phyloP scores from a whole-genome alignment of 2,113 vertebrate species.

The Jaculus jaculus region DNA sequence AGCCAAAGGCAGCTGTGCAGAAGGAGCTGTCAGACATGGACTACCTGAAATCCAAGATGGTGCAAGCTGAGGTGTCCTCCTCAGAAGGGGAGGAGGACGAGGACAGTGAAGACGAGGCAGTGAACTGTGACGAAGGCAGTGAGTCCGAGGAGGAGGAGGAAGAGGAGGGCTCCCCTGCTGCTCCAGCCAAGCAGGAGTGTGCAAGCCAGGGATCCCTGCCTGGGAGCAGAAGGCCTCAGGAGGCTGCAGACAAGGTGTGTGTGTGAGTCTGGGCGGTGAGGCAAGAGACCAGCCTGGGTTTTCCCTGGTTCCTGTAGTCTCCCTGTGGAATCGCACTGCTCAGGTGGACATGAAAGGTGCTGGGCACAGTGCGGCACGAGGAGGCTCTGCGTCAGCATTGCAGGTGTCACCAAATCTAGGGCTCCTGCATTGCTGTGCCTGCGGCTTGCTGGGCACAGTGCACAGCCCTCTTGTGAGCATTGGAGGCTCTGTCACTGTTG shows the following conservation, averaged over 20 bases:
- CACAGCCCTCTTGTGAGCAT: fast-evolving
- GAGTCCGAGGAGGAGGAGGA: conserved; percentile 40
- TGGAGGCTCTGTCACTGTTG: too few relatives aligned
- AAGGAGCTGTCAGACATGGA: conserved; percentile 94
- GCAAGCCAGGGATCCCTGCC: conserved; percentile 7
- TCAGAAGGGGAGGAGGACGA: conserved; percentile 63
- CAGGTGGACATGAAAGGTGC: fast-evolving
- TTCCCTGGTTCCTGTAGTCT: fast-evolving
- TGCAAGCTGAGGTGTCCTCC: conserved; percentile 68
- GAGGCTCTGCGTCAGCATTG: fast-evolving
- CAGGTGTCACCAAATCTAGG: too few relatives aligned
- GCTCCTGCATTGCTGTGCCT: fast-evolving
- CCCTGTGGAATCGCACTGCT: not conserved
- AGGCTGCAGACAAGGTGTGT: conserved; percentile 54
- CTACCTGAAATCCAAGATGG: conserved; percentile 94
- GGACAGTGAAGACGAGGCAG: conserved; percentile 73
- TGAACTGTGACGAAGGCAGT: conserved; percentile 65
- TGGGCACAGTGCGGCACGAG: too few relatives aligned
- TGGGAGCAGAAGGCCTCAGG: not conserved
- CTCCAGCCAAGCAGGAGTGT: not conserved
- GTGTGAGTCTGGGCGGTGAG: fast-evolving
- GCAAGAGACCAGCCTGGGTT: fast-evolving
- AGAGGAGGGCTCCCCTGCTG: conserved; percentile 55
- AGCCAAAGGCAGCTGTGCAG: conserved; percentile 75
- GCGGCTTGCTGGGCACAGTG: fast-evolving